Evolutionary conservation across 2,797 vertebrate genomes (phyloP).

Genomic region (Bovichtus diacanthus): DNA sequence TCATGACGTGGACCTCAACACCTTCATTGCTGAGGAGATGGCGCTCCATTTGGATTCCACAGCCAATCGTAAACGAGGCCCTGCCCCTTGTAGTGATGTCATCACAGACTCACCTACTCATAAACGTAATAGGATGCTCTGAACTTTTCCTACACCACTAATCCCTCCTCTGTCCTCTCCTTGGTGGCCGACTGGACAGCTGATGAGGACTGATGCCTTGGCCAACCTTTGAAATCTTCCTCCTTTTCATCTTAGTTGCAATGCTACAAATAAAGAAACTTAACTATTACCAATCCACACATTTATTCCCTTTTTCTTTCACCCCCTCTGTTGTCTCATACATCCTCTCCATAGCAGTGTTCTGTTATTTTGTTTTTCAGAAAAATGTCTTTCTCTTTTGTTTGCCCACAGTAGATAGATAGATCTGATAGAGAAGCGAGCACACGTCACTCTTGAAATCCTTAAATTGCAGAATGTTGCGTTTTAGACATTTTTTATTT

Average conservation of each 20-base stretch:
- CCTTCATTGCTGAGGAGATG: conserved; percentile 99
- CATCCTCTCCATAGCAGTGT: conserved; percentile 16
- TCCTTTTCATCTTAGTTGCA: conserved; percentile 77
- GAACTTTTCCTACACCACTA: conserved; percentile 76
- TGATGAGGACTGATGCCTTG: conserved; percentile 73
- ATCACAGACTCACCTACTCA: conserved; percentile 99
- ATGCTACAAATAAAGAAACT: conserved; percentile 88
- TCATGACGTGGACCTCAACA: conserved; percentile 99
- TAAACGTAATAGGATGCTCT: conserved; percentile 99
- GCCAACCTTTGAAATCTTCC: conserved; percentile 73
- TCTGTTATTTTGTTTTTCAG: conserved; percentile 60
- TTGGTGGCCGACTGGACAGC: conserved; percentile 74
- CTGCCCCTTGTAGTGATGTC: conserved; percentile 97
- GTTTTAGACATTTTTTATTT: conserved; percentile 41
- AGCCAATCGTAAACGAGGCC: conserved; percentile 94
- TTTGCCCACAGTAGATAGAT: conserved; percentile 34
- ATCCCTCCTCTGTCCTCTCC: conserved; percentile 64
- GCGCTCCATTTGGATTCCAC: conserved; percentile 98
- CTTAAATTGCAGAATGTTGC: conserved; percentile 45
- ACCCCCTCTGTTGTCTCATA: conserved; percentile 22
- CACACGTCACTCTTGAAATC: conserved; percentile 49
- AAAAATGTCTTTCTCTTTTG: conserved; percentile 6
- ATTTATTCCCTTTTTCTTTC: conserved; percentile 82
- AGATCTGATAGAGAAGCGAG: conserved; percentile 34
- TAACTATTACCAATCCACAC: conserved; percentile 84